Conservation (phyloP, 2,888 invertebrate species). For the Leptopilina syphax region DNA sequence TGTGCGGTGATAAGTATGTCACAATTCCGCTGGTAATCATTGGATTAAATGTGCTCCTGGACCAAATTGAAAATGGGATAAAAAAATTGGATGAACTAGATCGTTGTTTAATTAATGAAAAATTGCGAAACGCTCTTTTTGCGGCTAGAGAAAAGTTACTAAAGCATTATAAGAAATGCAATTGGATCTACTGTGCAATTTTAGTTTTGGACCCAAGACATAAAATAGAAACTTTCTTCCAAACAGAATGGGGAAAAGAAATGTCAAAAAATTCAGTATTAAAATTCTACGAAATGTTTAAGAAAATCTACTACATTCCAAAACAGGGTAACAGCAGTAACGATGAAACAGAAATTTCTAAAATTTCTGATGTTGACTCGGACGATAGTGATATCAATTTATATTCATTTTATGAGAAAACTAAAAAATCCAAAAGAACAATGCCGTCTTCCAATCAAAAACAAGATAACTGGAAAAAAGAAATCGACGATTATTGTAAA, state of each 20-base stretch:
- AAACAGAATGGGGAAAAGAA: not conserved
- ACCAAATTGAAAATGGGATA: not conserved
- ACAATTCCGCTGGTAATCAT: conserved; percentile 5
- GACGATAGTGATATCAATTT: too few relatives aligned
- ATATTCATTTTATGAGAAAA: too few relatives aligned
- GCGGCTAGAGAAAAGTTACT: conserved; percentile 17
- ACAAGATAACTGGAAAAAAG: not conserved
- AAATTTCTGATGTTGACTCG: too few relatives aligned
- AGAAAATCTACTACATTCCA: not conserved
- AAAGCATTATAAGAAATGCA: conserved; percentile 32
- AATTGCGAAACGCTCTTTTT: not conserved
- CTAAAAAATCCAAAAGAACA: too few relatives aligned
- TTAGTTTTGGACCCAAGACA: conserved; percentile 23
- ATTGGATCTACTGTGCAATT: conserved; percentile 24
- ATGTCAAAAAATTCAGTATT: not conserved
- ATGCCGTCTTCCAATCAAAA: not conserved
- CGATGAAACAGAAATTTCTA: too few relatives aligned
- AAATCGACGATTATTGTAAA: not conserved
- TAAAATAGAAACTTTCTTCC: not conserved
- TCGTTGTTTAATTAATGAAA: not conserved
- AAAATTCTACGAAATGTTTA: not conserved
- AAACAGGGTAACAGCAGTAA: too few relatives aligned
- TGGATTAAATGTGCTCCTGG: conserved; percentile 7
- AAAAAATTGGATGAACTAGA: not conserved
- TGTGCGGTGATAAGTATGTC: not conserved